Evolutionary conservation across 1,140 invertebrate species (phyloP).

Genomic region (Reticulitermes speratus): DNA sequence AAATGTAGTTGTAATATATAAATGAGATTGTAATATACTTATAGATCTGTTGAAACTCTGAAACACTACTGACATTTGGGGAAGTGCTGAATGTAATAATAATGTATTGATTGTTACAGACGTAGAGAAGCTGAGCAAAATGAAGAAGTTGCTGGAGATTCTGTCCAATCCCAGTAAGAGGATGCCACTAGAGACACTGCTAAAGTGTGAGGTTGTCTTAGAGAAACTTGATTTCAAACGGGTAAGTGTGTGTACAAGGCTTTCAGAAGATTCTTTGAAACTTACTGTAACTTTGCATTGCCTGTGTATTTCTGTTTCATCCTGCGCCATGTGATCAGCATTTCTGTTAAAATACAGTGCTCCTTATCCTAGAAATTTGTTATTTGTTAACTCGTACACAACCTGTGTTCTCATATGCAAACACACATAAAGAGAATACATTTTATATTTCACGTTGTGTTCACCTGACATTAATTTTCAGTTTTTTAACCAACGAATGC

Average conservation of each 20-base stretch:
- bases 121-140: constrained; percentile 82
- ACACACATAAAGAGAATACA: too few species aligned
- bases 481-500: too few species aligned
- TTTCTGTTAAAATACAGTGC: too few species aligned
- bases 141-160: constrained; percentile 90
- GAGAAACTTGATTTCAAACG: constrained; percentile 77
- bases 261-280: background rate
- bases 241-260: constrained; percentile 41
- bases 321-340: background rate
- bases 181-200: constrained; percentile 81
- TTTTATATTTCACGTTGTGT: too few species aligned
- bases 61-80: background rate
- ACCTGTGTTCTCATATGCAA: too few species aligned
- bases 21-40: background rate
- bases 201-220: constrained; percentile 93
- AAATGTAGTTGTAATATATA: too few species aligned
- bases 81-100: background rate
- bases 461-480: too few species aligned
- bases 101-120: constrained; percentile 51
- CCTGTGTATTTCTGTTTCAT: background rate
- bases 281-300: constrained; percentile 20
- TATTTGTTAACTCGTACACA: too few species aligned
- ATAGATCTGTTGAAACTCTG: background rate
- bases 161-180: constrained; percentile 83
- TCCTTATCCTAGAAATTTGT: too few species aligned